A percentile compares a stretch with the other conserved stretches of the same genome.
phyloP scores from a whole-genome alignment of 2,113 vertebrate genomes.

The Notothenia rossii region DNA sequence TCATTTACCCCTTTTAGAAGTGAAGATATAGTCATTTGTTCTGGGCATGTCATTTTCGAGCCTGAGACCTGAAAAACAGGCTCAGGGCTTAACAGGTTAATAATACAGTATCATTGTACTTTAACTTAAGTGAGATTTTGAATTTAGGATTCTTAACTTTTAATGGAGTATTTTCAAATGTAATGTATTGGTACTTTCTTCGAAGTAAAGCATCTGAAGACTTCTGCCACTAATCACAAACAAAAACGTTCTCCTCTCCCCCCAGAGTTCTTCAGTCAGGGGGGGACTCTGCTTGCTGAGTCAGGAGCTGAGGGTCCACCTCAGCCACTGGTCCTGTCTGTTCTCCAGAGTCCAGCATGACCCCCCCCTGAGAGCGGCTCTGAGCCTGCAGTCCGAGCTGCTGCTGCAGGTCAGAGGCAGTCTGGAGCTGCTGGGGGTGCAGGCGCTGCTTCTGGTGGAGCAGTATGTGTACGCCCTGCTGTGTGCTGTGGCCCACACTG shows the following conservation, averaged over 20 bases:
- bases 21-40: too few relatives aligned
- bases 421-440: conserved; percentile 64
- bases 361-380: conserved; percentile 47
- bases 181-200: too few relatives aligned
- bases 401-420: conserved; percentile 55
- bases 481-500: conserved; percentile 50
- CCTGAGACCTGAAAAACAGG: too few relatives aligned
- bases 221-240: neutral
- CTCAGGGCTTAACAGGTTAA: too few relatives aligned
- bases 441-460: conserved; percentile 76
- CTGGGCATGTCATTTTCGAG: too few relatives aligned
- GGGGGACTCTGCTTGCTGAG: conserved; percentile 57
- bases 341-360: conserved; percentile 69
- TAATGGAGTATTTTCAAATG: too few relatives aligned
- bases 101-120: too few relatives aligned
- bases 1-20: too few relatives aligned
- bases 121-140: too few relatives aligned
- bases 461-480: conserved; percentile 63
- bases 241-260: conserved; percentile 10
- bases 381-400: conserved; percentile 37
- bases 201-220: too few relatives aligned
- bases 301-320: conserved; percentile 78
- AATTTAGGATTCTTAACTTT: too few relatives aligned
- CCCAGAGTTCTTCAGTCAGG: conserved; percentile 41
- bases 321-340: conserved; percentile 77